Percentiles rank a stretch among this genome's conserved stretches.
Evolutionary conservation across 2,797 vertebrate genomes (phyloP).

Genomic region (Anguilla pacifica): DNA sequence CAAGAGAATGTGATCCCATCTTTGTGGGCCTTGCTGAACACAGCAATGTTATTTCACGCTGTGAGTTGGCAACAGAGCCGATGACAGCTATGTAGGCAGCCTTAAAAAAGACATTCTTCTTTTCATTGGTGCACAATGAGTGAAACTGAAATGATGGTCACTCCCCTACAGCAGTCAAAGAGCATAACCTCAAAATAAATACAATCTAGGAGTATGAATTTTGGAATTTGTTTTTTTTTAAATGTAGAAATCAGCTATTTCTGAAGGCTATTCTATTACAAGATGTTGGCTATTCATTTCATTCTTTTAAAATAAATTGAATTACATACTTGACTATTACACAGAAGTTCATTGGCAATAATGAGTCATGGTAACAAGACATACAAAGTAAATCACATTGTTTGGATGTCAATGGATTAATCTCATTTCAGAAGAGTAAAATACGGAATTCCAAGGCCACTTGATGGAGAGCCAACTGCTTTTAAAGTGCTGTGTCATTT

Average conservation of each 20-base stretch:
- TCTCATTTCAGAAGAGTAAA: neutral
- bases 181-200: neutral
- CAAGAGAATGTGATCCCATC: constrained; percentile 69
- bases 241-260: too few relatives aligned
- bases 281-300: neutral
- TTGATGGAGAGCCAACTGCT: neutral
- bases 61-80: constrained; percentile 45
- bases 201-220: neutral
- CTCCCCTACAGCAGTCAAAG: neutral
- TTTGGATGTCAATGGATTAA: neutral
- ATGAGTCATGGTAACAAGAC: neutral
- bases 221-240: neutral
- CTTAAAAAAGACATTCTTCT: neutral
- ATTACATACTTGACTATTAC: neutral
- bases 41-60: constrained; percentile 27
- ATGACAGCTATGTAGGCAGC: constrained; percentile 31
- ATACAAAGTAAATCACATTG: neutral
- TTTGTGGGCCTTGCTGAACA: constrained; percentile 44
- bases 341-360: neutral
- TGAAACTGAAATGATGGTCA: neutral
- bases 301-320: neutral
- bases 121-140: neutral
- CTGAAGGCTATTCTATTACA: neutral
- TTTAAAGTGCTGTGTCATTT: neutral
- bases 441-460: neutral